Percentiles rank a stretch among this genome's conserved stretches.
Conservation (phyloP, 1,140 invertebrate genomes). For the Drosophila melanogaster region Release_6_plus_ISO1_MT NC_004354.4:13986001-13986500, state of each 20-base stretch:
- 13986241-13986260: no score
- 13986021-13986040: slow-evolving; percentile 56
- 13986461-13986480: slow-evolving; percentile 48
- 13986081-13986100: slow-evolving; percentile 30
- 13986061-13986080: slow-evolving; percentile 71
- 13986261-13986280: neutral
- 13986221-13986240: neutral
- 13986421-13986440: slow-evolving; percentile 84
- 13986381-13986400: slow-evolving; percentile 85
- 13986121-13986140: slow-evolving; percentile 44
- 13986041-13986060: slow-evolving; percentile 74
- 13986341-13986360: slow-evolving; percentile 60
- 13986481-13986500: slow-evolving; percentile 43
- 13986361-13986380: slow-evolving; percentile 83
- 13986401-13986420: slow-evolving; percentile 84
- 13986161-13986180: neutral
- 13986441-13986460: slow-evolving; percentile 69
- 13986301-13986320: neutral
- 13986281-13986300: neutral
- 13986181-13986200: slow-evolving; percentile 1
- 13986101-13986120: slow-evolving; percentile 26
- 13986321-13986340: slow-evolving; percentile 5
- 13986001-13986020: slow-evolving; percentile 18
- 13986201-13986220: neutral
- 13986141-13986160: slow-evolving; percentile 4